Percentiles rank a stretch among this genome's conserved stretches.
These are phyloP conservation scores for Frankliniella intonsa DNA, from an alignment of 2,888 invertebrate species.

Conservation along the genomic window DNA sequence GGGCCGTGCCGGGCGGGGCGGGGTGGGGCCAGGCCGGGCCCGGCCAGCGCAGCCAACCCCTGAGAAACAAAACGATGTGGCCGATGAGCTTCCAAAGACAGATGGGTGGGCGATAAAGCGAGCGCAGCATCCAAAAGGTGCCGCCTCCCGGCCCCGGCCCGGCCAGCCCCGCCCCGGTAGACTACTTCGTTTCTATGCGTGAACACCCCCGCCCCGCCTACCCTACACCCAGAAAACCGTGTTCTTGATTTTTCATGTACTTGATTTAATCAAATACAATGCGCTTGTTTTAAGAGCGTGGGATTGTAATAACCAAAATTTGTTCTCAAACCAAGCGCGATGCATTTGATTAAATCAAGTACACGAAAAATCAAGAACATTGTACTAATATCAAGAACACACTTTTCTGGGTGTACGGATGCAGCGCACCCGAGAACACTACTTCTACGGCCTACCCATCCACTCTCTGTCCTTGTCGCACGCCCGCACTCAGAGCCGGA, in stretches of 20 bases:
- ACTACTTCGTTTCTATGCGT: neutral
- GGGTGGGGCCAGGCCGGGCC: too few relatives aligned
- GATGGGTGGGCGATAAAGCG: neutral
- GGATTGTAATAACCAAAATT: too few relatives aligned
- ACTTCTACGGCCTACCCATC: neutral
- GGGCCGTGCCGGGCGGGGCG: too few relatives aligned
- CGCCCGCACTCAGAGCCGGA: neutral
- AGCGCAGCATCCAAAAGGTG: neutral
- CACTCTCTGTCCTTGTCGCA: neutral
- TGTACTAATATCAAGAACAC: too few relatives aligned
- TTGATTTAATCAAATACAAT: too few relatives aligned
- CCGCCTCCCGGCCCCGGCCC: neutral
- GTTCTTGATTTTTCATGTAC: too few relatives aligned
- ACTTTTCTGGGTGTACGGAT: too few relatives aligned
- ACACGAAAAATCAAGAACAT: too few relatives aligned
- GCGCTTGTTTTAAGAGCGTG: too few relatives aligned
- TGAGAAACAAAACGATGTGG: neutral
- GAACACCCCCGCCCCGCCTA: neutral
- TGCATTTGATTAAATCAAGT: too few relatives aligned
- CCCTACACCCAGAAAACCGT: neutral
- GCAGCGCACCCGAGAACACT: neutral
- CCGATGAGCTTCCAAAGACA: neutral
- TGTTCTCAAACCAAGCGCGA: too few relatives aligned
- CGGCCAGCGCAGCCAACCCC: neutral
- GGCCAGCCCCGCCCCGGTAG: neutral